Conservation (phyloP, 2,888 invertebrate species). For the Protodeltote pygarga region DNA sequence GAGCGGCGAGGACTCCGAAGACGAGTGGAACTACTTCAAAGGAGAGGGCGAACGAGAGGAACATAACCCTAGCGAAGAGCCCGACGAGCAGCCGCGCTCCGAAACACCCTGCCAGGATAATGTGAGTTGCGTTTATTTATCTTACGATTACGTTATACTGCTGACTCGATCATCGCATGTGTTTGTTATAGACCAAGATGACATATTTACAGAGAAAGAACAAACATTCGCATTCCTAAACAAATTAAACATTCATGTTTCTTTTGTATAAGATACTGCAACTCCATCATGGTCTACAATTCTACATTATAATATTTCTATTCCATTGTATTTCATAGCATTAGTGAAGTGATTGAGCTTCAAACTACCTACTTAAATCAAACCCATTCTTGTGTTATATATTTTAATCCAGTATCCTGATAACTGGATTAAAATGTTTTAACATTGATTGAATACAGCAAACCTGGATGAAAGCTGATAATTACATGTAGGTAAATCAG, state of each 20-base stretch:
- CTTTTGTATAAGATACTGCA: conserved; percentile 6
- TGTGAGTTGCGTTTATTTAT: conserved; percentile 60
- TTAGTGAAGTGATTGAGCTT: conserved; percentile 14
- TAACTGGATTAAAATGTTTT: too few relatives aligned
- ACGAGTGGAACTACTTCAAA: conserved; percentile 95
- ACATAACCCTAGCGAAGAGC: conserved; percentile 86
- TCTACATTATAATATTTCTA: background rate
- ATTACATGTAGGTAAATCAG: too few relatives aligned
- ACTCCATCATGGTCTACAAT: too few relatives aligned
- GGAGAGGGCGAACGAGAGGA: conserved; percentile 89
- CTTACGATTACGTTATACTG: background rate
- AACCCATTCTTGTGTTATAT: background rate
- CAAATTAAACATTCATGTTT: conserved; percentile 10
- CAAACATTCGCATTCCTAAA: conserved; percentile 22
- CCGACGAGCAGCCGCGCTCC: conserved; percentile 82
- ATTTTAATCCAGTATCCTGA: too few relatives aligned
- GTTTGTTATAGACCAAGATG: background rate
- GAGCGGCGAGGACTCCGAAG: conserved; percentile 92
- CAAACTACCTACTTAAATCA: conserved; percentile 42
- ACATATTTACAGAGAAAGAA: conserved; percentile 18
- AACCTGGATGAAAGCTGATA: too few relatives aligned
- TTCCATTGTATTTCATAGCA: conserved; percentile 3
- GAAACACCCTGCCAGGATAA: conserved; percentile 83
- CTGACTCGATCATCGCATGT: background rate
- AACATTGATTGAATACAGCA: too few relatives aligned